Percentiles rank a stretch among this genome's conserved stretches.
Evolutionary conservation across 2,888 invertebrate species (phyloP).

Genomic region (Dioctria rufipes): DNA sequence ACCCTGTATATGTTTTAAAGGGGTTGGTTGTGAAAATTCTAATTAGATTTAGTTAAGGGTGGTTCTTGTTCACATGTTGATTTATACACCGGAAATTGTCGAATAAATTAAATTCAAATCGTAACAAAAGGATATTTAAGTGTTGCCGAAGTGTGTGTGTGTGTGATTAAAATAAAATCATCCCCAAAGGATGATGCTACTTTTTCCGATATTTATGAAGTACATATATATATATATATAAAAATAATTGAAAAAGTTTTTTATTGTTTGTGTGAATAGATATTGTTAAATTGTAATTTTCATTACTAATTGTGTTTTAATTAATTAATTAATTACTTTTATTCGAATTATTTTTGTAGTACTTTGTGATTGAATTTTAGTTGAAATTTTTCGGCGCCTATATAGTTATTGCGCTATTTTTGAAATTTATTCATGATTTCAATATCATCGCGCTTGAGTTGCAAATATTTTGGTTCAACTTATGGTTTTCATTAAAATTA

Average conservation of each 20-base stretch:
- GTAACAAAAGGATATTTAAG: background rate
- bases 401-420: background rate
- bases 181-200: conserved; percentile 59
- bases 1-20: conserved; percentile 6
- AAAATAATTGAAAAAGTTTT: background rate
- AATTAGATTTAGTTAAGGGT: background rate
- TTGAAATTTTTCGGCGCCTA: background rate
- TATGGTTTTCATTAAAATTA: background rate
- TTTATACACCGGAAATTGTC: background rate
- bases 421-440: conserved; percentile 14
- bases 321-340: conserved; percentile 1
- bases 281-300: background rate
- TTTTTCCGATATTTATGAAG: conserved; percentile 63
- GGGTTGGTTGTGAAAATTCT: background rate
- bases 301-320: conserved; percentile 8
- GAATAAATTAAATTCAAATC: no score
- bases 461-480: background rate
- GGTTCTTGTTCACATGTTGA: background rate
- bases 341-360: background rate
- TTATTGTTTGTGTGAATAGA: background rate
- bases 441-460: background rate
- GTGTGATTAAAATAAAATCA: background rate
- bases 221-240: conserved; percentile 54
- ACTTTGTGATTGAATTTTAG: conserved; percentile 5
- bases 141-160: background rate